Evolutionary conservation across 2,888 invertebrate species (phyloP).

Genomic region (Leucophenga montana): DNA sequence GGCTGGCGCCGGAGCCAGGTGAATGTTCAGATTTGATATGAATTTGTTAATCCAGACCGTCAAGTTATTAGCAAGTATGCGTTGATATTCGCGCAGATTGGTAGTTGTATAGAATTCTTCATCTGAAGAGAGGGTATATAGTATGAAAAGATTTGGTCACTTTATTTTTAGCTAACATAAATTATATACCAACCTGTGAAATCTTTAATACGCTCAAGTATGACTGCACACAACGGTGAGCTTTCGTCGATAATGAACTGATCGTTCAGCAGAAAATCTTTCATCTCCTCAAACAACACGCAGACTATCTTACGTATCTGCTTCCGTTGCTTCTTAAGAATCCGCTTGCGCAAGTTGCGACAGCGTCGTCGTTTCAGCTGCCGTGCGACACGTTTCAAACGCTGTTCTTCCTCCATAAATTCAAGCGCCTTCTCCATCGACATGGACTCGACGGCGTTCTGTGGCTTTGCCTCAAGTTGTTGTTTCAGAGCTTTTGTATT

Average conservation of each 20-base stretch:
- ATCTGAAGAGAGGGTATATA: constrained; percentile 46
- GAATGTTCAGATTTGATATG: constrained; percentile 67
- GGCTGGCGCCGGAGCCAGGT: constrained; percentile 48
- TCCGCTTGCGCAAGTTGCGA: constrained; percentile 55
- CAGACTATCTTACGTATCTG: constrained; percentile 66
- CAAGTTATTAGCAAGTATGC: constrained; percentile 66
- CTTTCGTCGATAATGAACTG: constrained; percentile 64
- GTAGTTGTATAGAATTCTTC: constrained; percentile 65
- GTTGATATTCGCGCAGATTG: constrained; percentile 64
- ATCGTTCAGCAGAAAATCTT: constrained; percentile 66
- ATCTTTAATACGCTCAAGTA: constrained; percentile 60
- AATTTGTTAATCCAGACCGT: constrained; percentile 71
- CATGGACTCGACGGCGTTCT: constrained; percentile 48
- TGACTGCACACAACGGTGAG: constrained; percentile 57
- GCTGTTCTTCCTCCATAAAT: constrained; percentile 66
- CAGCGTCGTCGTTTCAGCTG: constrained; percentile 54
- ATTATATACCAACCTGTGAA: constrained; percentile 66
- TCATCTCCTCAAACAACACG: constrained; percentile 69
- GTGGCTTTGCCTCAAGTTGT: constrained; percentile 55
- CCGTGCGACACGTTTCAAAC: constrained; percentile 55
- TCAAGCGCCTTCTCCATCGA: constrained; percentile 63
- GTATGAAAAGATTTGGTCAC: not conserved
- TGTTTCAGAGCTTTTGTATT: constrained; percentile 55
- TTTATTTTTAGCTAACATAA: not conserved
- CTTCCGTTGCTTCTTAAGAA: constrained; percentile 54